Evolutionary conservation across 2,888 invertebrate species (phyloP).

Genomic region (Plemyria rubiginata): DNA sequence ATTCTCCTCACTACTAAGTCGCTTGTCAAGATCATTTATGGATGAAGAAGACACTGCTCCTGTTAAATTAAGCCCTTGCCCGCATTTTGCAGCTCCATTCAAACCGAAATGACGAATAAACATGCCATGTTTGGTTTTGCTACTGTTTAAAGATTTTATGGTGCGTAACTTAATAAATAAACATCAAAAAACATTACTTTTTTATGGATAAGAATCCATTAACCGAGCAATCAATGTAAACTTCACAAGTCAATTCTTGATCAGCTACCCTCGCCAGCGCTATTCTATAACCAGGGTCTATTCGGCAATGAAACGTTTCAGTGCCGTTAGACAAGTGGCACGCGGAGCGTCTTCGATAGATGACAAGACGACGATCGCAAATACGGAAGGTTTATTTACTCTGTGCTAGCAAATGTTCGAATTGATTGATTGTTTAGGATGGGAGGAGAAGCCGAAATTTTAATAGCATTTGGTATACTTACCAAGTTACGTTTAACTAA

Average conservation of each 20-base stretch:
- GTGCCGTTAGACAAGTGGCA: conserved; percentile 5
- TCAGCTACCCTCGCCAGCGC: conserved; percentile 30
- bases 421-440: no score
- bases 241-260: conserved; percentile 36
- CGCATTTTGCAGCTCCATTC: neutral
- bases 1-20: no score
- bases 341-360: neutral
- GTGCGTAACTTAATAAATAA: conserved; percentile 22
- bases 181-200: conserved; percentile 29
- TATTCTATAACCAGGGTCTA: conserved; percentile 28
- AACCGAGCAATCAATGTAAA: conserved; percentile 37
- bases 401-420: no score
- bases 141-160: conserved; percentile 11
- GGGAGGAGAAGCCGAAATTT: no score
- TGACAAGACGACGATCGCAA: neutral
- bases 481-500: no score
- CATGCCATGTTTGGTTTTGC: neutral
- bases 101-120: neutral
- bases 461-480: no score
- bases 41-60: no score
- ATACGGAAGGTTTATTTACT: neutral
- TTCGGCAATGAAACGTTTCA: conserved; percentile 38
- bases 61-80: no score
- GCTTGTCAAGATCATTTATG: no score
- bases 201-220: conserved; percentile 33